Percentiles rank a stretch among this genome's conserved stretches.
These are phyloP conservation scores for Diaphora mendica DNA, from an alignment of 2,888 invertebrate genomes.

Conservation along the genomic window DNA sequence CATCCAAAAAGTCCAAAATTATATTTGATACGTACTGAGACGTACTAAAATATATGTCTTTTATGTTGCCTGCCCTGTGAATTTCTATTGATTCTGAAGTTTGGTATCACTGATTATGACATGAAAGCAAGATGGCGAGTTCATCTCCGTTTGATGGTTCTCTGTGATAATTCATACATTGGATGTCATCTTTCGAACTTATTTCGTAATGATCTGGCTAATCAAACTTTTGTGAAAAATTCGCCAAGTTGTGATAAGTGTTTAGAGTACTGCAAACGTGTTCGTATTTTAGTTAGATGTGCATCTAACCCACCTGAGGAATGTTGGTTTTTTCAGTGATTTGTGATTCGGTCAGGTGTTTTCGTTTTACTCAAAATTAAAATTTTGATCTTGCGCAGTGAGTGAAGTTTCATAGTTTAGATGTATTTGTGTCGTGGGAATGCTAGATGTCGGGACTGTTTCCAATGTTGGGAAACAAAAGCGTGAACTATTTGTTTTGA, in stretches of 20 bases:
- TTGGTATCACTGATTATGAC: slow-evolving; percentile 77
- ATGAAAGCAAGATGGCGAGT: slow-evolving; percentile 86
- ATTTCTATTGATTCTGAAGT: slow-evolving; percentile 59
- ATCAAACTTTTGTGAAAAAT: slow-evolving; percentile 64
- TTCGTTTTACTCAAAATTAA: slow-evolving; percentile 82
- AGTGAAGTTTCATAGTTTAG: slow-evolving; percentile 82
- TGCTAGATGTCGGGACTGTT: slow-evolving; percentile 85
- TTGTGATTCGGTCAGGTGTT: slow-evolving; percentile 88
- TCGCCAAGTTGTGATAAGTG: slow-evolving; percentile 67
- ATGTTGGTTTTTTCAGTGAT: slow-evolving; percentile 88
- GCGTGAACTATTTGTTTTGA: slow-evolving; percentile 86
- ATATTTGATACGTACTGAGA: background rate
- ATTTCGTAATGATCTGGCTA: slow-evolving; percentile 70
- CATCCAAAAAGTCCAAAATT: background rate
- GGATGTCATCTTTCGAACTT: slow-evolving; percentile 76
- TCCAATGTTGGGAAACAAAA: slow-evolving; percentile 86
- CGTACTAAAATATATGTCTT: background rate
- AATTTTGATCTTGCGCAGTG: slow-evolving; percentile 86
- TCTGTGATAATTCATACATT: slow-evolving; percentile 78
- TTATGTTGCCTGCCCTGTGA: slow-evolving; percentile 67
- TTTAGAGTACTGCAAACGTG: slow-evolving; percentile 61
- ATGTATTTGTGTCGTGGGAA: slow-evolving; percentile 85
- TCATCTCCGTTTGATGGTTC: slow-evolving; percentile 84
- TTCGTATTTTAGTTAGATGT: slow-evolving; percentile 66
- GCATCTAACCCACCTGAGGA: slow-evolving; percentile 88